Base-by-base conservation (phyloP, 2,888 invertebrate genomes). In the Pammene fasciana region DNA sequence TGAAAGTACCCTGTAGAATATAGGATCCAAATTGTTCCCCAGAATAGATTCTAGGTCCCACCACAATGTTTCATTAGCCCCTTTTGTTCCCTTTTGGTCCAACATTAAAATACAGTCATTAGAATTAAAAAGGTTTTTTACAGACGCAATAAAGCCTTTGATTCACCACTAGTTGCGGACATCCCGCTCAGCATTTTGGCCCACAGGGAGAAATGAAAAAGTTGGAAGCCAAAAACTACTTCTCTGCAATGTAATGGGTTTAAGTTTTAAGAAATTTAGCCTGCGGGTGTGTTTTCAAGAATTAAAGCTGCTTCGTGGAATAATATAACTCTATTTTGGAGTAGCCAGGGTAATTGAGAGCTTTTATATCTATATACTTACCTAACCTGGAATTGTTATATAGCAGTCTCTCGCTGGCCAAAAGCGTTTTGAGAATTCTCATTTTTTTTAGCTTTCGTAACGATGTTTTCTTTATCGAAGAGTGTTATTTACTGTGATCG, bases 181-280 rank as follows among this genome's bases (percentile, higher is more conserved):
- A 36, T 61, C 54, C 67, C 36, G 48, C 55, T 56, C 62, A 54
- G 61, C 62, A 34, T 62, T 68, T 45, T 43, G 41, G 16, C 34
- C 67, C 67, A 41, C 48, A 6, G 67, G 67, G 67, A 56, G 55
- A 56, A 62, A 68, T 68, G 67, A 68, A 68, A 62, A 68, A 68
- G 67, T 68, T 62, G 67, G 48, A 68, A 62, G 67, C 67, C 67
- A 16, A 61, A 67, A 67, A 61, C 67, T 67, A 55, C 54, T 59
- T 45, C 55, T 18, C 46, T 55, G 67, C 61, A 62, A 62, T 62
- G 26, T 43, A 62, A 68, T 43, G 55, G 61, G 18, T 48, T 56
- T 36, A 68, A 68, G 50, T 52, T 68, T 57, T 57, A 56, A 66
- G 56, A 67, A 61, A 55, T 56, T 26, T 14, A 13, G 6, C 43